These are phyloP conservation scores for Scaptomyza polygonia DNA, from an alignment of 2,888 invertebrate species.

Conservation along the genomic window DNA sequence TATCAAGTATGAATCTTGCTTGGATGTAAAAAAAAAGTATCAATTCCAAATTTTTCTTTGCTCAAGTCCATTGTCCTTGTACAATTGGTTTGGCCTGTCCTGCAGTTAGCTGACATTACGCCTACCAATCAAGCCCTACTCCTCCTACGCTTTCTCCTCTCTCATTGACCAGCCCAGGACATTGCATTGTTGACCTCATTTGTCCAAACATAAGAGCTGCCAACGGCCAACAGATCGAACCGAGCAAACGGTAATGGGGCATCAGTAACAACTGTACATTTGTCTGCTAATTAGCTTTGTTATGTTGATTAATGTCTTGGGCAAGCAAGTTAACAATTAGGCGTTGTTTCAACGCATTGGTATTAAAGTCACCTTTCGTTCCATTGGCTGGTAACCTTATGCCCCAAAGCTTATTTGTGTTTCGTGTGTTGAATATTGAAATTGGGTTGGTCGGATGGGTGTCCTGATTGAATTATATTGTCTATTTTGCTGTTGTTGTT, in stretches of 20 bases:
- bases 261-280: conserved; percentile 32
- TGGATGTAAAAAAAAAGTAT: neutral
- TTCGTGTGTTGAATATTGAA: conserved; percentile 6
- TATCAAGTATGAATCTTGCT: too few species aligned
- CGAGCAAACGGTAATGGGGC: neutral
- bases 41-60: neutral
- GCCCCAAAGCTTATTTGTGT: conserved; percentile 12
- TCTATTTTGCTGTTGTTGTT: conserved; percentile 33
- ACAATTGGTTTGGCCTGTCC: neutral
- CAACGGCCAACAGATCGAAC: neutral
- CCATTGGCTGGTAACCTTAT: conserved; percentile 22
- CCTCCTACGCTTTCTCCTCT: too few species aligned
- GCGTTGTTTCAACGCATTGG: conserved; percentile 23
- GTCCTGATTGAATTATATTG: conserved; percentile 7
- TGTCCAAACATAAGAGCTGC: conserved; percentile 6
- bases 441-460: neutral
- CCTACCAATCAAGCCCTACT: neutral
- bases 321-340: conserved; percentile 38
- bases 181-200: conserved; percentile 23
- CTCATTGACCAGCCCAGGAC: neutral
- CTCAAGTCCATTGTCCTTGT: neutral
- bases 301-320: conserved; percentile 52
- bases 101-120: neutral
- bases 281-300: conserved; percentile 52
- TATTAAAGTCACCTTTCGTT: conserved; percentile 16